Conservation (phyloP, 2,888 invertebrate genomes). For the Hoplodrina ambigua region DNA sequence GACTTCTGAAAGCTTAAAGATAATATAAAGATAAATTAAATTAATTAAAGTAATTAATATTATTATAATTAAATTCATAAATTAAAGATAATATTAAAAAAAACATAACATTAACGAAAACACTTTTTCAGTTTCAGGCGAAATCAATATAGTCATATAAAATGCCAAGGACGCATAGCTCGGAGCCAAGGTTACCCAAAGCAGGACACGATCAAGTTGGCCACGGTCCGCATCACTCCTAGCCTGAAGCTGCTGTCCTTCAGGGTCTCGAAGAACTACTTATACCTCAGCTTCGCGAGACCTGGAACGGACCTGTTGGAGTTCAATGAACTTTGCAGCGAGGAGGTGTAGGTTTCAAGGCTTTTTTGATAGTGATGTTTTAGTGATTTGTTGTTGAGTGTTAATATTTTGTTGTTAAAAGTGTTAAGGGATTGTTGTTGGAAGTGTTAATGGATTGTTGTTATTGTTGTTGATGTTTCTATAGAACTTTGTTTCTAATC, state of each 20-base stretch:
- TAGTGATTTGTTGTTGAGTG: conserved; percentile 8
- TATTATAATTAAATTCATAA: too few relatives aligned
- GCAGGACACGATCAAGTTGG: conserved; percentile 74
- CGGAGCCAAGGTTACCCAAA: conserved; percentile 43
- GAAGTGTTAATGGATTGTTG: too few relatives aligned
- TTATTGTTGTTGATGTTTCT: background rate
- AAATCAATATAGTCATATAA: conserved; percentile 52
- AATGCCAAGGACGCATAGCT: conserved; percentile 54
- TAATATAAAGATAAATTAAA: too few relatives aligned
- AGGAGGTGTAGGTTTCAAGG: conserved; percentile 49
- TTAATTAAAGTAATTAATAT: too few relatives aligned
- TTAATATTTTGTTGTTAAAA: background rate
- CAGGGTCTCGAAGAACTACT: conserved; percentile 79
- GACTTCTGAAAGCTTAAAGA: too few relatives aligned
- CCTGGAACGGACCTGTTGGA: conserved; percentile 77
- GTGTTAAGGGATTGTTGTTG: background rate
- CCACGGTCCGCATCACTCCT: conserved; percentile 74
- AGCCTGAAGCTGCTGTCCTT: conserved; percentile 77
- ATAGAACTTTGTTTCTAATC: too few relatives aligned
- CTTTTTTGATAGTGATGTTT: conserved; percentile 14
- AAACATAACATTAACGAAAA: background rate
- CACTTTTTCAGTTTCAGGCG: conserved; percentile 65
- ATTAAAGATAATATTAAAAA: too few relatives aligned
- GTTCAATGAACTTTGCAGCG: conserved; percentile 75
- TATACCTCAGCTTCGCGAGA: conserved; percentile 80